phyloP scores from a whole-genome alignment of 2,113 vertebrate species.

The Sialia sialis region DNA sequence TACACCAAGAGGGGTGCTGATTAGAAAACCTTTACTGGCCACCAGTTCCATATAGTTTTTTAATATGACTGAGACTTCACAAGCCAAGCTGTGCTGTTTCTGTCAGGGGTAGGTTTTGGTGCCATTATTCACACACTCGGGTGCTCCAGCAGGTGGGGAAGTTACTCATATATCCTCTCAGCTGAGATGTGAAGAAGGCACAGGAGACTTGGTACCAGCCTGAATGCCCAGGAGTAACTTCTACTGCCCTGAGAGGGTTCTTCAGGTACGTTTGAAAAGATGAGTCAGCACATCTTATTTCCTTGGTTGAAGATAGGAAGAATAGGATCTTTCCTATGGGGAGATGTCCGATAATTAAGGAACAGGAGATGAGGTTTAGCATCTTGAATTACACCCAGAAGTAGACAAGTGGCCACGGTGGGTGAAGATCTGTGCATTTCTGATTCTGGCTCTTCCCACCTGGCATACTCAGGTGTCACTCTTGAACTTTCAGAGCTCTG shows the following conservation, averaged over 20 bases:
- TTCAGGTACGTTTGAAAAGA: background rate
- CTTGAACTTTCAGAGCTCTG: background rate
- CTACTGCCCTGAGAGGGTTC: background rate
- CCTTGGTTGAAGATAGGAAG: background rate
- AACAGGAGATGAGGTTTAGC: background rate
- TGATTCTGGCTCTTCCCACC: background rate
- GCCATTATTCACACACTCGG: background rate
- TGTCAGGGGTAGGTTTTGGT: background rate
- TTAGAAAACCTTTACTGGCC: background rate
- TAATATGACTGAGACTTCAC: background rate
- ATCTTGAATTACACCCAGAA: background rate
- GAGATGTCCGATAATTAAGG: background rate
- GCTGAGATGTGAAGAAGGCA: background rate
- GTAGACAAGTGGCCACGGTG: background rate
- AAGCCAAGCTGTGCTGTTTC: background rate
- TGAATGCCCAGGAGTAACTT: background rate
- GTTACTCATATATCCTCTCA: background rate
- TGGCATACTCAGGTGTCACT: background rate
- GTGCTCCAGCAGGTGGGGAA: background rate
- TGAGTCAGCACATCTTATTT: background rate
- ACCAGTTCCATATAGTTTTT: accelerated
- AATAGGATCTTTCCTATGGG: background rate
- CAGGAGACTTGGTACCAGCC: background rate
- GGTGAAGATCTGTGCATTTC: background rate
- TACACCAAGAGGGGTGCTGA: background rate